phyloP scores from a whole-genome alignment of 2,888 invertebrate genomes.

The Cheilosia soror region DNA sequence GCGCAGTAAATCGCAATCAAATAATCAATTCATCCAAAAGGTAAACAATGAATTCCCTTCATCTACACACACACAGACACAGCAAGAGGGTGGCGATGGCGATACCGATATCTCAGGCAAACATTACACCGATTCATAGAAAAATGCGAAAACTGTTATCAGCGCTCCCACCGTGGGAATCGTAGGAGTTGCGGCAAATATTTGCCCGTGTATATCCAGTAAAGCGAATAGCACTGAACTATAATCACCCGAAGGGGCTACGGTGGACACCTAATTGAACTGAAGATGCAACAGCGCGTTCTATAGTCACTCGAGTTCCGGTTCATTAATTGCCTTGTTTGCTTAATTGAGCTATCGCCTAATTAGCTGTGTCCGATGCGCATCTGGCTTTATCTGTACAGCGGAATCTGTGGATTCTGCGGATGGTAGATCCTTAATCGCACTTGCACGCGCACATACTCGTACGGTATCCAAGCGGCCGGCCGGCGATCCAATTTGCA shows the following conservation, averaged over 20 bases:
- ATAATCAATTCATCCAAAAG: conserved; percentile 7
- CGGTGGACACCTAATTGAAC: conserved; percentile 27
- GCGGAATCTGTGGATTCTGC: conserved; percentile 56
- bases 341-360: conserved; percentile 79
- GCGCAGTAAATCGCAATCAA: conserved; percentile 19
- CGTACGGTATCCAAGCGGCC: conserved; percentile 61
- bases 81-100: neutral
- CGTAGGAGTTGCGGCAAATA: conserved; percentile 28
- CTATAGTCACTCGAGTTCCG: conserved; percentile 46
- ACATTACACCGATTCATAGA: conserved; percentile 6
- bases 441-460: neutral
- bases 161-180: conserved; percentile 40
- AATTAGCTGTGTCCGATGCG: conserved; percentile 76
- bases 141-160: conserved; percentile 35
- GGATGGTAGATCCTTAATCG: conserved; percentile 69
- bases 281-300: conserved; percentile 27
- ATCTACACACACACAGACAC: neutral
- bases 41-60: conserved; percentile 46
- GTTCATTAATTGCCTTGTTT: conserved; percentile 78
- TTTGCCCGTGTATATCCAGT: neutral
- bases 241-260: conserved; percentile 1
- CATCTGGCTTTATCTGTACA: conserved; percentile 71
- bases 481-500: conserved; percentile 68
- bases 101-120: neutral
- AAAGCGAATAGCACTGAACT: neutral